phyloP scores from a whole-genome alignment of 1,140 invertebrate genomes.

The Polyergus mexicanus region DNA sequence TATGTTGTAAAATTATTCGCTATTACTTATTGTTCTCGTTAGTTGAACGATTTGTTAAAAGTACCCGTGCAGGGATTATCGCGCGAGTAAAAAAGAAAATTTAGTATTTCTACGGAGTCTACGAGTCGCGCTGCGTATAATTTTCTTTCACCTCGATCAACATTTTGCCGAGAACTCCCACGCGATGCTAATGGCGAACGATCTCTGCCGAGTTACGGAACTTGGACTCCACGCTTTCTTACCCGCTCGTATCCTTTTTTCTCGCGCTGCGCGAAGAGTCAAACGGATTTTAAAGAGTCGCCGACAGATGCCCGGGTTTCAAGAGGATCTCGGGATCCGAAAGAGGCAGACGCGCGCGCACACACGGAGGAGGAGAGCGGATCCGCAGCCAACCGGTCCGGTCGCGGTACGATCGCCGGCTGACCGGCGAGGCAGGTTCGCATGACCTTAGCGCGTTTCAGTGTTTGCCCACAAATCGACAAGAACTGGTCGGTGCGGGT shows the following conservation, averaged over 20 bases:
- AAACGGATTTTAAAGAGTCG: constrained; percentile 58
- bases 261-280: background rate
- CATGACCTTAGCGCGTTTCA: constrained; percentile 78
- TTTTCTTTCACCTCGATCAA: background rate
- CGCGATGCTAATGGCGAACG: background rate
- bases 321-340: constrained; percentile 33
- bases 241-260: background rate
- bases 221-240: background rate
- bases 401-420: constrained; percentile 49
- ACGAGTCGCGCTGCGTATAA: background rate
- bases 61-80: background rate
- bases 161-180: background rate
- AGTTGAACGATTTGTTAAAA: background rate
- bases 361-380: constrained; percentile 18
- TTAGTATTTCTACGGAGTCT: no score
- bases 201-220: constrained; percentile 5
- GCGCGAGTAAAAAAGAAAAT: background rate
- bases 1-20: background rate
- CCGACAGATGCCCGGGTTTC: constrained; percentile 60
- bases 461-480: constrained; percentile 81
- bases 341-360: background rate
- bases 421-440: constrained; percentile 72
- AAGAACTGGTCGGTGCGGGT: constrained; percentile 80
- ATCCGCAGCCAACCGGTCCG: constrained; percentile 46
- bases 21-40: background rate